phyloP scores from a whole-genome alignment of 1,140 invertebrate genomes.

The Laupala kohalensis region DNA sequence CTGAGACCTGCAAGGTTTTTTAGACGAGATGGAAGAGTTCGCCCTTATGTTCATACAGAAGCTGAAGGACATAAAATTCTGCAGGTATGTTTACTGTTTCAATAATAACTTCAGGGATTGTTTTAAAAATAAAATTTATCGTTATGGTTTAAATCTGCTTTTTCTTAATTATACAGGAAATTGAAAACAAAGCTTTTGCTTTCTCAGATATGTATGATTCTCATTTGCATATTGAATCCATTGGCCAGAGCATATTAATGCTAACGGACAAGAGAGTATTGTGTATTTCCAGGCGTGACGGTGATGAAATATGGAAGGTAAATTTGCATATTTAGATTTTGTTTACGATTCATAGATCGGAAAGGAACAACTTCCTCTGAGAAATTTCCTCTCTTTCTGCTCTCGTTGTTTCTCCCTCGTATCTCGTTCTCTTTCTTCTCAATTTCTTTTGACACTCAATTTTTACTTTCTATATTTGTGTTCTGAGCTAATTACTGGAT shows the following conservation, averaged over 20 bases:
- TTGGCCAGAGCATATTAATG: slow-evolving; percentile 61
- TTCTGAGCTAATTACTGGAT: too few species aligned
- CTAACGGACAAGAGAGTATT: slow-evolving; percentile 79
- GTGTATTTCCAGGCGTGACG: slow-evolving; percentile 59
- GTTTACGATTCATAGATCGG: too few species aligned
- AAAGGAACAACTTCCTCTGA: too few species aligned
- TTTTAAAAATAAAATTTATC: background rate
- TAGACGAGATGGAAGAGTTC: slow-evolving; percentile 65
- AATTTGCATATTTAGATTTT: too few species aligned
- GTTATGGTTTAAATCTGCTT: background rate
- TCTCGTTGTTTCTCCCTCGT: too few species aligned
- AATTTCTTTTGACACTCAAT: too few species aligned
- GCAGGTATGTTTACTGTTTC: slow-evolving; percentile 26
- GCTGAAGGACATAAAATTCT: slow-evolving; percentile 79
- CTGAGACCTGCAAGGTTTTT: slow-evolving; percentile 70
- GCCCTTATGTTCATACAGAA: slow-evolving; percentile 69
- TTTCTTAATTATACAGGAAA: slow-evolving; percentile 36
- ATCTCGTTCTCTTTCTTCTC: too few species aligned
- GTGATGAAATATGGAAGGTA: slow-evolving; percentile 74
- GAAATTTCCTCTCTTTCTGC: too few species aligned
- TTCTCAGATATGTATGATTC: slow-evolving; percentile 78
- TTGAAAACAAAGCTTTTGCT: slow-evolving; percentile 79
- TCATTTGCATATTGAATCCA: slow-evolving; percentile 53
- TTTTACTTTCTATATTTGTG: too few species aligned
- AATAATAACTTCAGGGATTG: background rate